phyloP scores from a whole-genome alignment of 2,113 vertebrate species.

The Megaptera novaeangliae region DNA sequence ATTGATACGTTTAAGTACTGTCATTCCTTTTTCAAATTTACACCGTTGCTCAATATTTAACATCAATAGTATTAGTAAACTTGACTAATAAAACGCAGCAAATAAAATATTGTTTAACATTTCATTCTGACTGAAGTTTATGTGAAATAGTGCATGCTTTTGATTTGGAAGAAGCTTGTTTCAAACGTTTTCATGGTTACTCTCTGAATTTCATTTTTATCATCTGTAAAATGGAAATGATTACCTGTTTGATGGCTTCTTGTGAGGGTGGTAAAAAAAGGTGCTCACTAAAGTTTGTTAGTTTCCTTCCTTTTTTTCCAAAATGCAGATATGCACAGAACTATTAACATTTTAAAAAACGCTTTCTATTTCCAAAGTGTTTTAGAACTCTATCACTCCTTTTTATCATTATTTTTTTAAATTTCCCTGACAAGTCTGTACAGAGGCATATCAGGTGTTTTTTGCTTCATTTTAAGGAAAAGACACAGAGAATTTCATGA shows the following conservation, averaged over 20 bases:
- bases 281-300: not conserved
- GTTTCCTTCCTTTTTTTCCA: not conserved
- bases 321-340: not conserved
- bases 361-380: not conserved
- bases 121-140: not conserved
- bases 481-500: not conserved
- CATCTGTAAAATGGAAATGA: not conserved
- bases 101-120: not conserved
- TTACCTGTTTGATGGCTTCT: not conserved
- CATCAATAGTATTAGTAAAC: not conserved
- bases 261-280: not conserved
- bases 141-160: not conserved
- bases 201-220: not conserved
- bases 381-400: not conserved
- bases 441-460: not conserved
- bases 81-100: not conserved
- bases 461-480: not conserved
- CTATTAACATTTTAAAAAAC: not conserved
- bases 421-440: not conserved
- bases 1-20: not conserved
- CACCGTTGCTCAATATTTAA: not conserved
- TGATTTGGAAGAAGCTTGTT: not conserved
- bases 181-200: not conserved
- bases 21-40: not conserved
- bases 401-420: not conserved